Percentiles rank a stretch among this genome's conserved stretches.
Evolutionary conservation across 1,140 invertebrate genomes (phyloP).

Genomic region (Oryctes rhinoceros): DNA sequence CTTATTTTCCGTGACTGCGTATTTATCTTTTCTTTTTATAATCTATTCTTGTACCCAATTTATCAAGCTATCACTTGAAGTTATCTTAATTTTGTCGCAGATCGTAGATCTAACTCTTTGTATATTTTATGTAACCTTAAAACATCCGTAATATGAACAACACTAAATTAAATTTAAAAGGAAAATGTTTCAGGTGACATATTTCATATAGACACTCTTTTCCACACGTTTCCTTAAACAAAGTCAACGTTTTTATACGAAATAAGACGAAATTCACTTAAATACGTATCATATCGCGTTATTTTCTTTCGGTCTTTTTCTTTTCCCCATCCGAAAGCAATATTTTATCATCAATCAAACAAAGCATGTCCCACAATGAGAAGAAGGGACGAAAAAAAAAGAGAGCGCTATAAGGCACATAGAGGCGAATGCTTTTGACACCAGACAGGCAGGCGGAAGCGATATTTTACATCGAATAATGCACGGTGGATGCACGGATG

Average conservation of each 20-base stretch:
- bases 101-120: too few species aligned
- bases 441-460: constrained; percentile 11
- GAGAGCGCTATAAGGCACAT: not conserved
- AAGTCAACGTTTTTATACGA: not conserved
- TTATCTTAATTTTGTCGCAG: too few species aligned
- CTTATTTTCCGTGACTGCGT: too few species aligned
- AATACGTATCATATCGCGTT: not conserved
- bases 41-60: too few species aligned
- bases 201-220: too few species aligned
- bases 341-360: constrained; percentile 22
- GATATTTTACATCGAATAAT: constrained; percentile 20
- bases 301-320: not conserved
- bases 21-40: too few species aligned
- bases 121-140: too few species aligned
- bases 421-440: constrained; percentile 3
- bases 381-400: not conserved
- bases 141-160: too few species aligned
- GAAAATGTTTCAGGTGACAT: too few species aligned
- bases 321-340: not conserved
- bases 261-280: not conserved
- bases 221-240: not conserved
- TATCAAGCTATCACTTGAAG: too few species aligned
- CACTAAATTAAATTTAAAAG: too few species aligned
- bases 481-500: constrained; percentile 1
- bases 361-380: not conserved